Evolutionary conservation across 1,140 invertebrate species (phyloP), one percentile per base, ranked within the genome.

Genomic region (Telenomus remus): DNA sequence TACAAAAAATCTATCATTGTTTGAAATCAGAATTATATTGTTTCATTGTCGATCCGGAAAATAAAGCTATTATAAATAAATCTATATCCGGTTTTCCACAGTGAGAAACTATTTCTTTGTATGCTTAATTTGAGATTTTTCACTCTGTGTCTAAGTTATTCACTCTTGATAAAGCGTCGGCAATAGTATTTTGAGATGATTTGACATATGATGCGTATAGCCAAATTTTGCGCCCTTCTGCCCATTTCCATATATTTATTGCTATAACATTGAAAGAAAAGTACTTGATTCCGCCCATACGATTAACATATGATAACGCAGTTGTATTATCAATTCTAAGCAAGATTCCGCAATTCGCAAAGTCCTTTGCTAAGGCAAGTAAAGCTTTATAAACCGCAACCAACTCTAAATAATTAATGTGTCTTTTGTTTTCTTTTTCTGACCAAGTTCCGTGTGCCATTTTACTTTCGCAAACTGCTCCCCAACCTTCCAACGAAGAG

Each of bases 11-110:
- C 49, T 19, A 53, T 39, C 59, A 53, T 37, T 53, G 59, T 12
- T 47, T 44, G 16, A 27, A 51, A 10, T n/a, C 48, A 1, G 59
- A 51, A 44, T 51, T 27, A 39, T 44, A 63, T 16, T 63, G 59
- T 15, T 63, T 63, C 12, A 51, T 27, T 9, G 59, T 63, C 15
- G 59, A 51, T n/a, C n/a, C n/a, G n/a, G n/a, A n/a, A n/a, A n/a
- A n/a, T n/a, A n/a, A n/a, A n/a, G n/a, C n/a, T n/a, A n/a, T 27
- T 13, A 55, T 48, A 55, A 64, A 64, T 43, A 64, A 54, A 39
- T 54, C 51, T 14, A 64, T 55, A 0, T 27, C 1, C 0, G 61
- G 50, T 19, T 37, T 27, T 14, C 50, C 61, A 33, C 54, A 55
- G 0, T 13, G 11, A 8, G 12, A 13, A 6, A 13, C 7, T 11